phyloP scores from a whole-genome alignment of 2,113 vertebrate species.

The Xiphophorus couchianus region DNA sequence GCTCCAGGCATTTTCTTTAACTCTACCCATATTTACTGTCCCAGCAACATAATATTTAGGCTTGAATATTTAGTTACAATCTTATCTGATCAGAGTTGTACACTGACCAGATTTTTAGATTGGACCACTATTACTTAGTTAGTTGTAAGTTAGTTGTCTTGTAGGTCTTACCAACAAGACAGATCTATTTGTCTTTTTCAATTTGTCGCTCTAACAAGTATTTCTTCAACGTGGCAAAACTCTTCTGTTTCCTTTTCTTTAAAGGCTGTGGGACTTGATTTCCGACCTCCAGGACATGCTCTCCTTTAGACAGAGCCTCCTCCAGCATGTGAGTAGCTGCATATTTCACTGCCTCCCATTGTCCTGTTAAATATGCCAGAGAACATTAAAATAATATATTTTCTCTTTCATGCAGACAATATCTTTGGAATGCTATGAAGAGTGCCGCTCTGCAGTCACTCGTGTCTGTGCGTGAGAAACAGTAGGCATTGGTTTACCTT shows the following conservation, averaged over 20 bases:
- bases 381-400: slow-evolving; percentile 5
- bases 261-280: slow-evolving; percentile 80
- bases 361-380: slow-evolving; percentile 4
- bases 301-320: slow-evolving; percentile 72
- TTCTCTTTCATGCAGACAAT: slow-evolving; percentile 60
- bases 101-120: too few relatives aligned
- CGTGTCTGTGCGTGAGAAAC: not conserved
- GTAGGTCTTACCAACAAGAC: not conserved
- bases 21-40: not conserved
- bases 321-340: slow-evolving; percentile 80
- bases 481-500: not conserved
- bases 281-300: slow-evolving; percentile 65
- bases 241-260: slow-evolving; percentile 85
- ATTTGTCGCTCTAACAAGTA: too few relatives aligned
- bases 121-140: too few relatives aligned
- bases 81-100: not conserved
- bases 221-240: slow-evolving; percentile 80
- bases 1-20: not conserved
- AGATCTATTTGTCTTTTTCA: slow-evolving; percentile 49
- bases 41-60: not conserved
- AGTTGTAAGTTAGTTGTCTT: too few relatives aligned
- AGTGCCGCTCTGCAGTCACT: not conserved
- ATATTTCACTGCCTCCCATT: slow-evolving; percentile 3
- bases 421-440: slow-evolving; percentile 65
- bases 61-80: not conserved